These are phyloP conservation scores for Hippocampus mohnikei DNA, from an alignment of 2,113 vertebrate genomes.

Conservation along the genomic window DNA sequence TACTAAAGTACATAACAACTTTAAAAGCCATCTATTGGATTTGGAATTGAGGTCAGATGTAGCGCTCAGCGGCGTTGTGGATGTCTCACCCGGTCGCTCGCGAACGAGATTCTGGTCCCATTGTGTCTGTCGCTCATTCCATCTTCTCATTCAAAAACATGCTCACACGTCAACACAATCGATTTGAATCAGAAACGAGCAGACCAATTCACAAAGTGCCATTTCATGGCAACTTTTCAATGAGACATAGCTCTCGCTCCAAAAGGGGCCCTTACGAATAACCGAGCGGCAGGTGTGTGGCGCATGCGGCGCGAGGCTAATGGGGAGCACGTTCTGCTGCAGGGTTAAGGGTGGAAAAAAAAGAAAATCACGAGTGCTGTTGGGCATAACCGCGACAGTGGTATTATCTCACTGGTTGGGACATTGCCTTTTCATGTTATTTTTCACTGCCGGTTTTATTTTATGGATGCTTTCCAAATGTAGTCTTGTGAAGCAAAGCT, in stretches of 20 bases:
- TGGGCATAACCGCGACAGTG: not conserved
- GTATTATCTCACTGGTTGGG: no score
- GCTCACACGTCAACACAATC: not conserved
- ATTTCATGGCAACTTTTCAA: not conserved
- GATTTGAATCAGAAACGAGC: not conserved
- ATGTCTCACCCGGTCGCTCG: not conserved
- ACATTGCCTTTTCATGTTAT: no score
- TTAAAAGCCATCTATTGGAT: slow-evolving; percentile 14
- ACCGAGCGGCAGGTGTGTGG: not conserved
- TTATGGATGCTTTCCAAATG: no score
- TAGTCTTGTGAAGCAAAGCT: no score
- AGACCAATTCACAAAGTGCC: not conserved
- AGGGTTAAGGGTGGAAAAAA: not conserved
- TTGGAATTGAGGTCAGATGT: slow-evolving; percentile 10
- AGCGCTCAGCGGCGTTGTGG: not conserved
- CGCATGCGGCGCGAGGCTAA: not conserved
- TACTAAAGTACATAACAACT: slow-evolving; percentile 3
- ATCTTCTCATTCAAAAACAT: slow-evolving; percentile 1
- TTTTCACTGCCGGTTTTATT: no score
- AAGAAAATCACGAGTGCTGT: not conserved
- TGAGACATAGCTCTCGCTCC: not conserved
- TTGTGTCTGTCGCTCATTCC: not conserved
- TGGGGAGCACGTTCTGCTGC: not conserved
- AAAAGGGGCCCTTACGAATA: not conserved
- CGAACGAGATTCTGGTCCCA: not conserved